These are phyloP conservation scores for Oeneis ivallda DNA, from an alignment of 2,888 invertebrate genomes.

Conservation along the genomic window DNA sequence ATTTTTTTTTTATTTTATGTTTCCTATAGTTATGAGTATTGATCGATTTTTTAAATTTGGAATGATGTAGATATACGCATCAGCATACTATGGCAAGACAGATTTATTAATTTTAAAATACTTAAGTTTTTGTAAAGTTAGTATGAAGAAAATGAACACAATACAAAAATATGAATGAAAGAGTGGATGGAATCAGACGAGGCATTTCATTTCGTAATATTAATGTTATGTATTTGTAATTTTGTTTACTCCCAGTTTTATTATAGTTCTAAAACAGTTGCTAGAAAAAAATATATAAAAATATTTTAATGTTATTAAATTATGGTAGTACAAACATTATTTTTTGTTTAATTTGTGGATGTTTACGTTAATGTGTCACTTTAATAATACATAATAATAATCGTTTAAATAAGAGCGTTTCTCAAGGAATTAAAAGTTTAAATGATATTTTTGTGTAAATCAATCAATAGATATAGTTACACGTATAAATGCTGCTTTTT, in stretches of 20 bases:
- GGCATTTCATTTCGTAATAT: background rate
- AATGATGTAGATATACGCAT: background rate
- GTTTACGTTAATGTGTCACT: background rate
- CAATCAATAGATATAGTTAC: background rate
- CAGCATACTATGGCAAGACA: background rate
- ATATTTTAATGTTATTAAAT: conserved; percentile 2
- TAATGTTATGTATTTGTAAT: background rate
- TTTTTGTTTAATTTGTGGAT: background rate
- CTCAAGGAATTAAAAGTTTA: conserved; percentile 2
- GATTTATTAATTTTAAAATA: background rate
- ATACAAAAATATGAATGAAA: background rate
- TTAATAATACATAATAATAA: background rate
- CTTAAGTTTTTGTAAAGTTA: background rate
- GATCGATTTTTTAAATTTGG: background rate
- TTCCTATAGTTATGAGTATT: background rate
- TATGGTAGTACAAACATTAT: conserved; percentile 8
- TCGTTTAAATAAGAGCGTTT: background rate
- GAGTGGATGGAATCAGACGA: background rate
- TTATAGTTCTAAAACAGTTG: background rate
- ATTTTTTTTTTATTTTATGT: background rate
- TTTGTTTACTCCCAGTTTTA: conserved; percentile 3
- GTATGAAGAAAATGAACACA: background rate
- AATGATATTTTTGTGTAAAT: background rate
- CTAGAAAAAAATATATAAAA: conserved; percentile 1
- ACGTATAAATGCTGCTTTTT: background rate